Evolutionary conservation across 2,888 invertebrate species (phyloP).

Genomic region (Tetramorium bicarinatum): DNA sequence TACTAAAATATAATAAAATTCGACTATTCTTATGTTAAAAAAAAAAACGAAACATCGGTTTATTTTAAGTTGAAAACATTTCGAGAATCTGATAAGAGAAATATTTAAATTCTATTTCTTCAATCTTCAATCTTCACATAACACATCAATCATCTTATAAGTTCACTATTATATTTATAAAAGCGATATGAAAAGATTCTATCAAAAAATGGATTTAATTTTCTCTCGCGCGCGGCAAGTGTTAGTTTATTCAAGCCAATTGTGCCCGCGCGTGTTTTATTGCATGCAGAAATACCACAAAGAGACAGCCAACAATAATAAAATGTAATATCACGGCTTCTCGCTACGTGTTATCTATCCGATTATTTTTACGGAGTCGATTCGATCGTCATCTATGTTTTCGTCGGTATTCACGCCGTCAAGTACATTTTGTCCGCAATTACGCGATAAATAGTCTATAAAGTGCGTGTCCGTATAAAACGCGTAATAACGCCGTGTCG

Average conservation of each 20-base stretch:
- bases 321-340: slow-evolving; percentile 10
- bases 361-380: slow-evolving; percentile 30
- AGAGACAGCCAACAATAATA: slow-evolving; percentile 18
- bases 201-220: slow-evolving; percentile 20
- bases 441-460: slow-evolving; percentile 48
- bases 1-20: not conserved
- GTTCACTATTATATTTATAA: not conserved
- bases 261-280: not conserved
- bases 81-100: not conserved
- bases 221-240: not conserved
- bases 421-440: slow-evolving; percentile 3
- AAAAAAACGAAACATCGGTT: not conserved
- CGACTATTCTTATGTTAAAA: not conserved
- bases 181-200: not conserved
- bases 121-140: not conserved
- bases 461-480: slow-evolving; percentile 33
- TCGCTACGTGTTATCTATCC: not conserved
- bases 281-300: slow-evolving; percentile 13
- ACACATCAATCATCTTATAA: not conserved
- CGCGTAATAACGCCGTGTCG: slow-evolving; percentile 35
- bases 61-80: not conserved
- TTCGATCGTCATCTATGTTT: slow-evolving; percentile 12
- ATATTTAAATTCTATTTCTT: not conserved
- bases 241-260: slow-evolving; percentile 28
- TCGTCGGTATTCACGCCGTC: not conserved